These are phyloP conservation scores for Hirtodrosophila alboralis DNA, from an alignment of 2,888 invertebrate genomes.

Conservation along the genomic window DNA sequence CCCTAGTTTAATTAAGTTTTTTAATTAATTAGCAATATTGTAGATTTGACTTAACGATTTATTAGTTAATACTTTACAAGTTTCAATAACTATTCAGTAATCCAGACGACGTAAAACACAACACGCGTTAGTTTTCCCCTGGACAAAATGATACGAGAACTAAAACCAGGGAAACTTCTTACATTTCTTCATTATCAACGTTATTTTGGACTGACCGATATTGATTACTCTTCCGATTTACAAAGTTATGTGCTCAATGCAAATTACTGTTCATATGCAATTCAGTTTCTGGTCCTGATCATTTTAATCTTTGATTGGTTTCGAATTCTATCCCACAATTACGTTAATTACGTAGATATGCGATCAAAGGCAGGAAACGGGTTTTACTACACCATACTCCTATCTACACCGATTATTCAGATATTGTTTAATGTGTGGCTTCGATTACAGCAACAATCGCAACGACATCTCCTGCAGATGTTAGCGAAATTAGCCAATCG, in stretches of 20 bases:
- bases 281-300: conserved; percentile 5
- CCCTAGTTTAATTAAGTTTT: too few relatives aligned
- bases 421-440: conserved; percentile 27
- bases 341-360: conserved; percentile 14
- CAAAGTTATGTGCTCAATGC: conserved; percentile 20
- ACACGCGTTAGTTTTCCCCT: conserved; percentile 1
- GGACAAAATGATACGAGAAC: conserved; percentile 6
- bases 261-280: conserved; percentile 9
- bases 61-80: not conserved
- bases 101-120: not conserved
- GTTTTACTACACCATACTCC: not conserved
- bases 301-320: conserved; percentile 2
- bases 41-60: conserved; percentile 3
- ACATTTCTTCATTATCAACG: conserved; percentile 30
- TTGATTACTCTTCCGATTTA: conserved; percentile 20
- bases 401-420: conserved; percentile 7
- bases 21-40: too few relatives aligned
- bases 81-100: conserved; percentile 13
- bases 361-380: not conserved
- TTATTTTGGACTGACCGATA: conserved; percentile 28
- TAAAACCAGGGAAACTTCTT: conserved; percentile 2
- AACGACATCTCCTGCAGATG: conserved; percentile 23
- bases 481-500: conserved; percentile 1
- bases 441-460: conserved; percentile 7
- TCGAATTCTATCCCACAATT: not conserved